phyloP scores from a whole-genome alignment of 2,888 invertebrate species.

The Drosophila antonietae region DNA sequence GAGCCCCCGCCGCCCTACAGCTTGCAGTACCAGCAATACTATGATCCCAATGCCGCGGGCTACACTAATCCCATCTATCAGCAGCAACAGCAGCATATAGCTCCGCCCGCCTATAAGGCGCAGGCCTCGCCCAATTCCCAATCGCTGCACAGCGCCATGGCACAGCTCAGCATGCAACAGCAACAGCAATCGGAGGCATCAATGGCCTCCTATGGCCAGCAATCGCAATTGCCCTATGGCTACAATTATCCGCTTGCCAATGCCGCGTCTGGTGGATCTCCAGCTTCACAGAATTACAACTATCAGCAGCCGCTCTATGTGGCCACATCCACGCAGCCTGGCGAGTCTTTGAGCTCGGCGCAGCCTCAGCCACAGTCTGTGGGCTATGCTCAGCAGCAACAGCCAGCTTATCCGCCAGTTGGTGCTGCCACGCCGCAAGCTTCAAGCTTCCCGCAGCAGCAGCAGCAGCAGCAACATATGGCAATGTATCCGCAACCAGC shows the following conservation, averaged over 20 bases:
- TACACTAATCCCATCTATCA: constrained; percentile 84
- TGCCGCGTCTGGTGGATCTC: constrained; percentile 25
- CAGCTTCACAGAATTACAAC: constrained; percentile 39
- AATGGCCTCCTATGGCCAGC: constrained; percentile 32
- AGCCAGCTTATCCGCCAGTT: constrained; percentile 25
- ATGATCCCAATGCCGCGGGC: constrained; percentile 77
- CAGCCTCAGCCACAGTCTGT: constrained; percentile 1
- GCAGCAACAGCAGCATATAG: constrained; percentile 80
- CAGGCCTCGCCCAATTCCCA: constrained; percentile 80
- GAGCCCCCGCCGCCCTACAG: constrained; percentile 83
- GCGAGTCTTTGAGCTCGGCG: constrained; percentile 23
- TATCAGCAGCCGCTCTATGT: constrained; percentile 72
- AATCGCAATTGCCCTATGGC: constrained; percentile 35
- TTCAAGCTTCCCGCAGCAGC: constrained; percentile 6
- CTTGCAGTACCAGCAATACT: constrained; percentile 80
- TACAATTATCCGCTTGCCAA: constrained; percentile 48
- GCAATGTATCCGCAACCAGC: constrained; percentile 1
- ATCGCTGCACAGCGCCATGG: constrained; percentile 68
- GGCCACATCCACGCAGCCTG: constrained; percentile 59
- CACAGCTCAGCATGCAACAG: constrained; percentile 63
- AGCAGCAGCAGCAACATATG: constrained; percentile 19
- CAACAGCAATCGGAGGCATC: constrained; percentile 5
- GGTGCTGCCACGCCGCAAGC: neutral
- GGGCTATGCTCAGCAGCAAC: constrained; percentile 14
- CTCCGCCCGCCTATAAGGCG: constrained; percentile 82